These are phyloP conservation scores for Cylas formicarius DNA, from an alignment of 1,140 invertebrate genomes.

Conservation along the genomic window DNA sequence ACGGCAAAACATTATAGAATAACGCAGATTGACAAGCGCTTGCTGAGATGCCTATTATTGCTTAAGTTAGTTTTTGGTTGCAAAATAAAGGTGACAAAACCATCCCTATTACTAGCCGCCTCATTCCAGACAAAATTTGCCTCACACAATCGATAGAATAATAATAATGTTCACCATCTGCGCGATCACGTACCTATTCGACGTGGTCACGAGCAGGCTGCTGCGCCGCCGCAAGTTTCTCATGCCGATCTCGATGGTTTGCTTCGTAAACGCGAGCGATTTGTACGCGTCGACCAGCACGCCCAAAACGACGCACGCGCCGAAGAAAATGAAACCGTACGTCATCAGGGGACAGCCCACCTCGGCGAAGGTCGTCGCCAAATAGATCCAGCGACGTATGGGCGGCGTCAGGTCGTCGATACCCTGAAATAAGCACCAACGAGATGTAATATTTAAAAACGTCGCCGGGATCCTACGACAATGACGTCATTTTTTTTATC, in stretches of 20 bases:
- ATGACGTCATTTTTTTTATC: too few species aligned
- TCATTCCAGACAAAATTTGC: conserved; percentile 1
- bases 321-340: conserved; percentile 64
- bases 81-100: too few species aligned
- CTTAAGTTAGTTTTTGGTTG: too few species aligned
- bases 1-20: too few species aligned
- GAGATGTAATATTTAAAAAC: too few species aligned
- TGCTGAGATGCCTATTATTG: too few species aligned
- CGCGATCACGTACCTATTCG: conserved; percentile 12
- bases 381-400: conserved; percentile 67
- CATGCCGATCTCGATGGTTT: conserved; percentile 69
- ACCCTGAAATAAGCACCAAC: conserved; percentile 53
- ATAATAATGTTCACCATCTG: not conserved
- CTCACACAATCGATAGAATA: conserved; percentile 1
- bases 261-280: conserved; percentile 63
- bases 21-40: too few species aligned
- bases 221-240: conserved; percentile 53
- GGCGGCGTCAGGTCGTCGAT: conserved; percentile 69
- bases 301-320: conserved; percentile 53
- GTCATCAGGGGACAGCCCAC: conserved; percentile 58
- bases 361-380: conserved; percentile 67
- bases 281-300: conserved; percentile 67
- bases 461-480: not conserved
- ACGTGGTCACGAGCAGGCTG: conserved; percentile 18
- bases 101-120: too few species aligned